Conservation (phyloP, 2,888 invertebrate species). For the Platyscelio sp. region DNA sequence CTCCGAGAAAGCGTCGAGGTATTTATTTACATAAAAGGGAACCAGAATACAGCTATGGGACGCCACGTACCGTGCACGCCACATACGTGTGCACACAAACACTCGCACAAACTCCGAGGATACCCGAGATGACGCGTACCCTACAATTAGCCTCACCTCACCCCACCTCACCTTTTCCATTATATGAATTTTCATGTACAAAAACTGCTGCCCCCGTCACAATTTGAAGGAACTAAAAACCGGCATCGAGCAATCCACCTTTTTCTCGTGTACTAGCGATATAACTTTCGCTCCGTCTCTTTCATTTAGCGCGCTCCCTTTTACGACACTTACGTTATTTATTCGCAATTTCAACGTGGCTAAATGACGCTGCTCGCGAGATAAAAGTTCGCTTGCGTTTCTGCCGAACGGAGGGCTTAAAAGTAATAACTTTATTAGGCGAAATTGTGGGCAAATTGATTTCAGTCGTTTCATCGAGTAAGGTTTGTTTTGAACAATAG, state of each 20-base stretch:
- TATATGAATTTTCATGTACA: slow-evolving; percentile 54
- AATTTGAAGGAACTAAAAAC: slow-evolving; percentile 30
- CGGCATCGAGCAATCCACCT: slow-evolving; percentile 10
- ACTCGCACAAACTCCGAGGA: slow-evolving; percentile 22
- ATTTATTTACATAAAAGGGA: slow-evolving; percentile 54
- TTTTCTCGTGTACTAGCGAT: too few relatives aligned
- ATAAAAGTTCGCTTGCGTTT: too few relatives aligned
- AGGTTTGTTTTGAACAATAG: too few relatives aligned
- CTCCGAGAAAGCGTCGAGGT: slow-evolving; percentile 13
- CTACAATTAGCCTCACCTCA: slow-evolving; percentile 63
- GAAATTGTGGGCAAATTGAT: too few relatives aligned
- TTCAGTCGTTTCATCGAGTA: too few relatives aligned
- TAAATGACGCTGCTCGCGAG: too few relatives aligned
- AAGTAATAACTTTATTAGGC: too few relatives aligned
- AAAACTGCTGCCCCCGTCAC: slow-evolving; percentile 57
- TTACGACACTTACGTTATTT: slow-evolving; percentile 28
- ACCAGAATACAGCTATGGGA: slow-evolving; percentile 61
- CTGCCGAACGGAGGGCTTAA: too few relatives aligned
- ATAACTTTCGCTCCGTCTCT: too few relatives aligned
- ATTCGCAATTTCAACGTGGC: too few relatives aligned
- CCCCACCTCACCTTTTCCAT: slow-evolving; percentile 59
- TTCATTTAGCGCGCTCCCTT: slow-evolving; percentile 13
- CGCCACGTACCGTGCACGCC: slow-evolving; percentile 29
- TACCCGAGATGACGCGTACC: slow-evolving; percentile 59
- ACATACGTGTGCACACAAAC: slow-evolving; percentile 24